Evolutionary conservation across 2,888 invertebrate genomes (phyloP).

Genomic region (Ochropleura leucogaster): DNA sequence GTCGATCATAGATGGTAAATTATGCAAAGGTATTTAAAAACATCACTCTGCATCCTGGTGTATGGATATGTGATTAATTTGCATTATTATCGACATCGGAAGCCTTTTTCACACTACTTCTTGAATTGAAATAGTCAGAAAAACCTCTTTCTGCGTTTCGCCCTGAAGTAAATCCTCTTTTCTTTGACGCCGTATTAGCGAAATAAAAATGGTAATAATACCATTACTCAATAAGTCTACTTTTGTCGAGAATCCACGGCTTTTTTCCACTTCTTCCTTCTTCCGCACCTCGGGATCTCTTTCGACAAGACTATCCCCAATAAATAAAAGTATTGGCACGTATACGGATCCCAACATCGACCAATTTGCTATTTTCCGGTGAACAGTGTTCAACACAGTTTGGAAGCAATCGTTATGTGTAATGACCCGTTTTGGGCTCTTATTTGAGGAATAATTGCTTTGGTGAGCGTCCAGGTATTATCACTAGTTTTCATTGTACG

Average conservation of each 20-base stretch:
- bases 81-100: not conserved
- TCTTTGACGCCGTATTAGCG: not conserved
- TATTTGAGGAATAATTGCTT: not conserved
- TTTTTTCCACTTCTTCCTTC: not conserved
- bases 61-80: not conserved
- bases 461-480: not conserved
- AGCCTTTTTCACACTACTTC: not conserved
- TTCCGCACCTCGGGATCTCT: not conserved
- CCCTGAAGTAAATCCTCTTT: not conserved
- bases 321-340: not conserved
- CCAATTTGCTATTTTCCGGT: not conserved
- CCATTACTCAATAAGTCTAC: not conserved
- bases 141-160: too few species aligned
- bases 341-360: not conserved
- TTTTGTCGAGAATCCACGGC: not conserved
- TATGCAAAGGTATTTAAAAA: constrained; percentile 23
- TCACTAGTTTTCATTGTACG: not conserved
- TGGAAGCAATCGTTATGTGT: not conserved
- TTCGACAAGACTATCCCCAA: not conserved
- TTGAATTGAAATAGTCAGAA: not conserved
- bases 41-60: not conserved
- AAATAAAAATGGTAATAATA: too few species aligned
- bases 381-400: not conserved
- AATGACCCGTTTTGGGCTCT: not conserved
- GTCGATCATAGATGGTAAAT: constrained; percentile 39